Conservation (phyloP, 2,888 invertebrate genomes). For the Pseudococcus jackbeardsleyi region DNA sequence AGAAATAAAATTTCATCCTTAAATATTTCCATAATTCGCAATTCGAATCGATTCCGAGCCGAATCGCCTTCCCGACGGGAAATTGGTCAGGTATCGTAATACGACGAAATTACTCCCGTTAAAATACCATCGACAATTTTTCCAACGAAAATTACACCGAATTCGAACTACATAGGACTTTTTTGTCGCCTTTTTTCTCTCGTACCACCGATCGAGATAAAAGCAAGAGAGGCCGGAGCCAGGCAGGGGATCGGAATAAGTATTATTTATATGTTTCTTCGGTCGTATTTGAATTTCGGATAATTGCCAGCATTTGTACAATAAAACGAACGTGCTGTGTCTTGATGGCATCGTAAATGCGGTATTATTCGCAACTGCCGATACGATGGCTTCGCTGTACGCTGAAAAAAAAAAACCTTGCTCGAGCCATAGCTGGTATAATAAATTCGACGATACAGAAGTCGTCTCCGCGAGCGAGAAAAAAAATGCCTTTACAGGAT, state of each 20-base stretch:
- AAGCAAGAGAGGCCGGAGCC: not conserved
- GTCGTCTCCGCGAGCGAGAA: not conserved
- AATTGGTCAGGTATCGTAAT: no score
- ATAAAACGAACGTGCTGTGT: constrained; percentile 39
- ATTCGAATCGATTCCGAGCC: no score
- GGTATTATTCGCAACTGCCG: constrained; percentile 51
- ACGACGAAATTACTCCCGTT: no score
- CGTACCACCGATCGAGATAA: not conserved
- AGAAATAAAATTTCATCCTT: not conserved
- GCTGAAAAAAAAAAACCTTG: no score
- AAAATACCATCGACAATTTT: no score
- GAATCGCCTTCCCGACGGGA: no score
- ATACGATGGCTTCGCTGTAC: not conserved
- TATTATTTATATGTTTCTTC: constrained; percentile 12
- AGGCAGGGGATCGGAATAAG: not conserved
- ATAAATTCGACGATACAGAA: constrained; percentile 32
- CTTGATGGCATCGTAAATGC: constrained; percentile 54
- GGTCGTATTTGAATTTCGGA: constrained; percentile 43
- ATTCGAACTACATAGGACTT: no score
- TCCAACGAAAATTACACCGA: no score
- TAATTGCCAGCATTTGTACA: constrained; percentile 50
- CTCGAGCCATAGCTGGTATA: not conserved
- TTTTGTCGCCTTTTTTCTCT: no score
- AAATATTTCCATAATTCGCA: not conserved
- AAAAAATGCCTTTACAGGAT: not conserved